Conservation (phyloP, 2,113 vertebrate genomes). For the Odobenus rosmarus region DNA sequence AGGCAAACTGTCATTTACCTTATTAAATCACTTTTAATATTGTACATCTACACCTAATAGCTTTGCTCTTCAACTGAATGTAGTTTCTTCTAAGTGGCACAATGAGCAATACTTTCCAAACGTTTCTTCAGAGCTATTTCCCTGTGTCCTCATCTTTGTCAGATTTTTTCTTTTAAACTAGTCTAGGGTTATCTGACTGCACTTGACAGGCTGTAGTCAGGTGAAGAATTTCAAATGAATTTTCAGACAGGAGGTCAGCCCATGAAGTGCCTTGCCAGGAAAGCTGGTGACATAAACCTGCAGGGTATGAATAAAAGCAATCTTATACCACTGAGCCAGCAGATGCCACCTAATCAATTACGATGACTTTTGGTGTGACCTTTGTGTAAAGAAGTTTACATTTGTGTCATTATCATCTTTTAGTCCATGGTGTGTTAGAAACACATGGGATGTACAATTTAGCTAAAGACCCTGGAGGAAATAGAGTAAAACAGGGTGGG, state of each 20-base stretch:
- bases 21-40: slow-evolving; percentile 43
- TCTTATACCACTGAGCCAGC: slow-evolving; percentile 42
- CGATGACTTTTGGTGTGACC: slow-evolving; percentile 55
- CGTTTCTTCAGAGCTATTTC: background rate
- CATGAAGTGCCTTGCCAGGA: slow-evolving; percentile 52
- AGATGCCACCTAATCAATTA: slow-evolving; percentile 75
- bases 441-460: background rate
- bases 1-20: slow-evolving; percentile 7
- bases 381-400: slow-evolving; percentile 62
- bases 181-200: background rate
- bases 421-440: background rate
- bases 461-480: background rate
- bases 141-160: background rate
- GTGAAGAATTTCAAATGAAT: slow-evolving; percentile 73
- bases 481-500: background rate
- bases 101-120: background rate
- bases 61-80: background rate
- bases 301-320: slow-evolving; percentile 65
- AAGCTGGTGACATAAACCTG: slow-evolving; percentile 71
- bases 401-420: slow-evolving; percentile 13
- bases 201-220: slow-evolving; percentile 64
- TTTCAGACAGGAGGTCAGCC: slow-evolving; percentile 71
- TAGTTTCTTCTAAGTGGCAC: background rate
- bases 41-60: background rate
- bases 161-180: background rate